These are phyloP conservation scores for Horisme vitalbata DNA, from an alignment of 2,888 invertebrate species.

Conservation along the genomic window DNA sequence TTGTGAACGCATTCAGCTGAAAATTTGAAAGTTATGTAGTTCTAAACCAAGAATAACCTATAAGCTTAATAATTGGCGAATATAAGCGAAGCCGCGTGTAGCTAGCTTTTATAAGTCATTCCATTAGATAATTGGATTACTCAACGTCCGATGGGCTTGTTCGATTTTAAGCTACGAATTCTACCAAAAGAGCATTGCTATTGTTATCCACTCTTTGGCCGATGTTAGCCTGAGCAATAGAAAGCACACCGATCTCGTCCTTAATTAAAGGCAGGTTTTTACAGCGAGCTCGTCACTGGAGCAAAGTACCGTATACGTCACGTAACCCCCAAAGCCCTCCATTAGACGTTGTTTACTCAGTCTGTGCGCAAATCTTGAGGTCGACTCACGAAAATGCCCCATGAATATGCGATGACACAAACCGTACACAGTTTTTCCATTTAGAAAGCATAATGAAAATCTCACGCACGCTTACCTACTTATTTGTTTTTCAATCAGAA, in stretches of 20 bases:
- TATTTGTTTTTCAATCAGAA: slow-evolving; percentile 71
- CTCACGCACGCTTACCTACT: slow-evolving; percentile 69
- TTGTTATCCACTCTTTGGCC: slow-evolving; percentile 1
- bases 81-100: too few relatives aligned
- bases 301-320: slow-evolving; percentile 63
- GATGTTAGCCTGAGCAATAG: slow-evolving; percentile 6
- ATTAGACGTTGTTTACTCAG: slow-evolving; percentile 79
- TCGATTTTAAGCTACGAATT: too few relatives aligned
- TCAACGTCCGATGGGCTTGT: too few relatives aligned
- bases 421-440: slow-evolving; percentile 82
- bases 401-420: slow-evolving; percentile 83
- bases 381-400: slow-evolving; percentile 80
- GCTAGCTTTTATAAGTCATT: too few relatives aligned
- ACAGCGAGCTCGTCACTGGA: slow-evolving; percentile 29
- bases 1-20: too few relatives aligned
- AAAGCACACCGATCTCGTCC: slow-evolving; percentile 21
- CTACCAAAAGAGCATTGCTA: too few relatives aligned
- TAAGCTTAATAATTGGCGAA: too few relatives aligned
- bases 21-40: too few relatives aligned
- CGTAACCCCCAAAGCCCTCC: slow-evolving; percentile 75
- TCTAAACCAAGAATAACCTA: too few relatives aligned
- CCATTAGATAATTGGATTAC: too few relatives aligned
- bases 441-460: slow-evolving; percentile 76
- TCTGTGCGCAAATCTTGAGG: slow-evolving; percentile 79
- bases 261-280: slow-evolving; percentile 32